phyloP scores from a whole-genome alignment of 2,888 invertebrate genomes.

The Minunthozetes semirufus region DNA sequence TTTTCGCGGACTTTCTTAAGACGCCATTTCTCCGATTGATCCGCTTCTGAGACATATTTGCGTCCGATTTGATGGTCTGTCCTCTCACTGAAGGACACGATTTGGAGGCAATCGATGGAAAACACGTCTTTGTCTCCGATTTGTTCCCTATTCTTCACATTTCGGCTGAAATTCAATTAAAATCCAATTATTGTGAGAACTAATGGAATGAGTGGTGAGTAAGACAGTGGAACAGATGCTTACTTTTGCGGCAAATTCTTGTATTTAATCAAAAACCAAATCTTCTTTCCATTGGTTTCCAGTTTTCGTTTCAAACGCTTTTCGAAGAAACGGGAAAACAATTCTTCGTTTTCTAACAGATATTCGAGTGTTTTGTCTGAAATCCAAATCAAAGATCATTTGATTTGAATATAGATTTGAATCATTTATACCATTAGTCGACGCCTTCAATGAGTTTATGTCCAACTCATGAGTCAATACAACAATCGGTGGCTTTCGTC shows the following conservation, averaged over 20 bases:
- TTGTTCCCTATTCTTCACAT: not conserved
- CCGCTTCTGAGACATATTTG: not conserved
- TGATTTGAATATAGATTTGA: not conserved
- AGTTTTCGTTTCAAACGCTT: not conserved
- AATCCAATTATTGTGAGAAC: not conserved
- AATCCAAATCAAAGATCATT: not conserved
- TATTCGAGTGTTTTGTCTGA: not conserved
- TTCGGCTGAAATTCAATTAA: not conserved
- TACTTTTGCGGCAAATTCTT: constrained; percentile 18
- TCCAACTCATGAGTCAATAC: not conserved
- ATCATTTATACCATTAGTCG: not conserved
- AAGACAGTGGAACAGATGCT: not conserved
- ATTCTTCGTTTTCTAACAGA: not conserved
- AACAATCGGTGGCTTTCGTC: not conserved
- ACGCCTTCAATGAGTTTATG: not conserved
- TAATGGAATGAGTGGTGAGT: not conserved
- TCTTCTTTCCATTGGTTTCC: not conserved
- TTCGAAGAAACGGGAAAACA: not conserved
- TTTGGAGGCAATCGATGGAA: not conserved
- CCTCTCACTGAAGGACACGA: not conserved
- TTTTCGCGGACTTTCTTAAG: no score
- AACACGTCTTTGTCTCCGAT: not conserved
- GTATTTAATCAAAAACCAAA: not conserved
- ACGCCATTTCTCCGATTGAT: not conserved
- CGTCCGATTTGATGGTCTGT: not conserved